Base-by-base conservation (phyloP, 1,140 invertebrate genomes). In the Neodiprion fabricii region DNA sequence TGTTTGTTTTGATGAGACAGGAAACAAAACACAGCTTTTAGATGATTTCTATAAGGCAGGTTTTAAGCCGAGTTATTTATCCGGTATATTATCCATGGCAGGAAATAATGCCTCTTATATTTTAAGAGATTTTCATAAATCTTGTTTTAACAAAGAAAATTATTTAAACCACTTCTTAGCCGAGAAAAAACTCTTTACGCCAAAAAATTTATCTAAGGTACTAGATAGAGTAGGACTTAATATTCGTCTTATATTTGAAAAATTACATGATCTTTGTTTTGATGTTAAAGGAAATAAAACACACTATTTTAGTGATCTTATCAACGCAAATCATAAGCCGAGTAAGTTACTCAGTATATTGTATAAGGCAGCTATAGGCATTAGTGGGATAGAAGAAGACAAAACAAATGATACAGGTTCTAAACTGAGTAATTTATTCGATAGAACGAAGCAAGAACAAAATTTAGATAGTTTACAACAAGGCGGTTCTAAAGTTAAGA, bases 241-340 rank as follows among this genome's bases (percentile, higher is more conserved):
- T 72, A 68, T 80, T 76, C 77, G 79, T 76, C 65, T 40, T 78
- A 71, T 70, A 68, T 81, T 83, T 79, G 71, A 80, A 79, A 82
- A 79, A 81, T 79, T 83, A 61, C 80, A 83, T 80, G 73, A 78
- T 77, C 69, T 82, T 78, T 83, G 82, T 81, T 83, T 82, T 81
- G 76, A 83, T 78, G 74, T 79, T 23, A 70, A 50, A 75, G 82
- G 82, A 73, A 81, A 78, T 21, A 82, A 76, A 79, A 81, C 76
- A 75, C 67, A 79, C 53, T 83, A 83, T 79, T 83, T 83, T 69
- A 79, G 76, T n/a, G 77, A 77, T 78, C 78, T 83, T 77, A 79
- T 82, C 17, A 77, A 81, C 79, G 77, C 78, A 73, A 40, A 76
- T 72, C 50, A 14, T 10, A 14, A 53, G 17, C 17, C 17, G 17